A percentile compares a stretch with the other conserved stretches of the same genome.
Evolutionary conservation across 1,140 invertebrate species (phyloP).

Genomic region (Solenopsis invicta): DNA sequence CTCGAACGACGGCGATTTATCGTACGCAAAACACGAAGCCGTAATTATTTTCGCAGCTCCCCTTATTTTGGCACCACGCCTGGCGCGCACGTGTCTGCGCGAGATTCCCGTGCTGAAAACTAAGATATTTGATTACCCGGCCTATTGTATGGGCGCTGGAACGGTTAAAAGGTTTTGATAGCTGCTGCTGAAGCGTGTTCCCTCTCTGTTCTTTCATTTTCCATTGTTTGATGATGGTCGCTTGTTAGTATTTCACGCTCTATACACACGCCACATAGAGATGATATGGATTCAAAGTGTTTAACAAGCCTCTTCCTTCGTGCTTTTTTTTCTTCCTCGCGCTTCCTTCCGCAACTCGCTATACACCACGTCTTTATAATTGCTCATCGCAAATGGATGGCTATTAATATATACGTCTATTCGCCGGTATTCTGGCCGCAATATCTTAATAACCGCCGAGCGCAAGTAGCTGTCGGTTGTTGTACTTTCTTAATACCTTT

Average conservation of each 20-base stretch:
- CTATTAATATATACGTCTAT: conserved; percentile 50
- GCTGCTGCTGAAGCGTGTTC: conserved; percentile 13
- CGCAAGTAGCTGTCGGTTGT: conserved; percentile 32
- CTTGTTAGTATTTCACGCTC: conserved; percentile 54
- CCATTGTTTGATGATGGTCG: conserved; percentile 53
- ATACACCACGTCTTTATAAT: conserved; percentile 52
- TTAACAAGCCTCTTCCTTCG: conserved; percentile 45
- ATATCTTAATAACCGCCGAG: conserved; percentile 43
- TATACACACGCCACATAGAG: conserved; percentile 24
- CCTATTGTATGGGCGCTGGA: not conserved
- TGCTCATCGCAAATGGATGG: conserved; percentile 51
- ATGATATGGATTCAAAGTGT: conserved; percentile 43
- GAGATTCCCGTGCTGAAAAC: conserved; percentile 1
- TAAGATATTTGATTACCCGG: conserved; percentile 7
- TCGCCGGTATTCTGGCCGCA: not conserved
- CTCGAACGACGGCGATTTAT: conserved; percentile 13
- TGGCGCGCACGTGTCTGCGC: not conserved
- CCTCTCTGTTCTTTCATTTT: conserved; percentile 21
- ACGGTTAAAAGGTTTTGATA: conserved; percentile 25
- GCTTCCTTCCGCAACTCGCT: conserved; percentile 24
- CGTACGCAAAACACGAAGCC: not conserved
- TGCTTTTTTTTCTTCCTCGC: conserved; percentile 33
- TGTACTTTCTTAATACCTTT: not conserved
- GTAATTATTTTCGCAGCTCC: not conserved
- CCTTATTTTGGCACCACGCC: not conserved